Evolutionary conservation across 1,140 invertebrate species (phyloP).

Genomic region (Mycetomoellerius zeteki): DNA sequence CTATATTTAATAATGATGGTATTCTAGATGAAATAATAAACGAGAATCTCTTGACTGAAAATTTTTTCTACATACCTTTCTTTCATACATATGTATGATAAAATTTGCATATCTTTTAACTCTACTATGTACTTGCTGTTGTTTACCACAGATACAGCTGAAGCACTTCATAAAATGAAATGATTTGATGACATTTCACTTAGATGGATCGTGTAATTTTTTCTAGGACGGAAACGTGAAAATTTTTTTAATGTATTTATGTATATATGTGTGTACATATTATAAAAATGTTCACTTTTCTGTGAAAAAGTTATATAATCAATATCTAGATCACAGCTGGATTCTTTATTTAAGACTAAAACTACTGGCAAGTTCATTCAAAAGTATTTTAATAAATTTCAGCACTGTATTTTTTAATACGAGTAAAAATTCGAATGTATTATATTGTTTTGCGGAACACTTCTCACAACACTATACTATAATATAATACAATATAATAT

Average conservation of each 20-base stretch:
- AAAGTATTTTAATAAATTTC: not conserved
- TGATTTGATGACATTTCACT: not conserved
- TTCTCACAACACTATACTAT: not conserved
- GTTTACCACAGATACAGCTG: not conserved
- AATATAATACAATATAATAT: no score
- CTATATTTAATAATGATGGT: not conserved
- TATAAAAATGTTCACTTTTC: no score
- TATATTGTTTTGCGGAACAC: not conserved
- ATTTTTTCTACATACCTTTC: not conserved
- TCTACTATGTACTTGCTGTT: not conserved
- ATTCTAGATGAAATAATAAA: not conserved
- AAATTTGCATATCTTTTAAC: not conserved
- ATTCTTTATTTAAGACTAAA: not conserved
- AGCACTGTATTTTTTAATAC: not conserved
- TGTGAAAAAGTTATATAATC: no score
- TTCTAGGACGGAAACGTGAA: no score
- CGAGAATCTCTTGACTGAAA: not conserved
- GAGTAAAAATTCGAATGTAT: not conserved
- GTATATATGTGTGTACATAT: no score
- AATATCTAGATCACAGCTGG: no score
- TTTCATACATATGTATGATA: not conserved
- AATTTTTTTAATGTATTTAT: no score
- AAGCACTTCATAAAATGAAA: not conserved
- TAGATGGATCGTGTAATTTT: no score
- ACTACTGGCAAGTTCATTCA: not conserved